Percentiles rank a stretch among this genome's conserved stretches.
phyloP scores from a whole-genome alignment of 2,797 vertebrate species.

The Neopelma chrysocephalum region DNA sequence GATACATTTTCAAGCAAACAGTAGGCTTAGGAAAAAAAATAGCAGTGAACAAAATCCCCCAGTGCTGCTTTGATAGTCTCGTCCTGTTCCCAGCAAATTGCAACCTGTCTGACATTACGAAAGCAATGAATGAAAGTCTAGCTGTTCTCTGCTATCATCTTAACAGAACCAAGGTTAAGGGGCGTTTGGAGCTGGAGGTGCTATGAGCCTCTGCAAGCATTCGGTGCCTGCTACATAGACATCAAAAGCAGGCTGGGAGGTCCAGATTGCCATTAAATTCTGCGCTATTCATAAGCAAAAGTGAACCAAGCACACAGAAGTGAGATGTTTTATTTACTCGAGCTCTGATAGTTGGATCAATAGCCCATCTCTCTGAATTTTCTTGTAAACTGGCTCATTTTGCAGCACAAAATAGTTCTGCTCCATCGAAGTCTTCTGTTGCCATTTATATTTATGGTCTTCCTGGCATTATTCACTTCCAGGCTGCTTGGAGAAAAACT shows the following conservation, averaged over 20 bases:
- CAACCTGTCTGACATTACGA: not conserved
- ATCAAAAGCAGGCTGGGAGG: not conserved
- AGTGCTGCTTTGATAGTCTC: not conserved
- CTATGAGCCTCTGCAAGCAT: not conserved
- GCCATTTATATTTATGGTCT: not conserved
- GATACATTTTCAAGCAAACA: not conserved
- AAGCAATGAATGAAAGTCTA: not conserved
- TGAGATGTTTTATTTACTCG: not conserved
- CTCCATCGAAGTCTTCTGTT: not conserved
- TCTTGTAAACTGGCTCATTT: not conserved
- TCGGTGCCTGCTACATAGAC: not conserved
- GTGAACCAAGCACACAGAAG: not conserved
- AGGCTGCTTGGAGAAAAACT: not conserved
- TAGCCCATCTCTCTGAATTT: not conserved
- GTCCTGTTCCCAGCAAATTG: not conserved
- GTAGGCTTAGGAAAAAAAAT: conserved; percentile 11
- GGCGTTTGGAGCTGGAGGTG: not conserved
- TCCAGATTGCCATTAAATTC: not conserved
- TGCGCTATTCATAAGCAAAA: not conserved
- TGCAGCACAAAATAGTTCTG: not conserved
- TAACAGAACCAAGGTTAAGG: not conserved
- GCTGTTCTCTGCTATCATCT: not conserved
- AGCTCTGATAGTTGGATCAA: not conserved
- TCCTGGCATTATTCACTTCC: not conserved
- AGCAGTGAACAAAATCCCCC: not conserved